These are phyloP conservation scores for Lerema accius DNA, from an alignment of 1,140 invertebrate species.

Conservation along the genomic window DNA sequence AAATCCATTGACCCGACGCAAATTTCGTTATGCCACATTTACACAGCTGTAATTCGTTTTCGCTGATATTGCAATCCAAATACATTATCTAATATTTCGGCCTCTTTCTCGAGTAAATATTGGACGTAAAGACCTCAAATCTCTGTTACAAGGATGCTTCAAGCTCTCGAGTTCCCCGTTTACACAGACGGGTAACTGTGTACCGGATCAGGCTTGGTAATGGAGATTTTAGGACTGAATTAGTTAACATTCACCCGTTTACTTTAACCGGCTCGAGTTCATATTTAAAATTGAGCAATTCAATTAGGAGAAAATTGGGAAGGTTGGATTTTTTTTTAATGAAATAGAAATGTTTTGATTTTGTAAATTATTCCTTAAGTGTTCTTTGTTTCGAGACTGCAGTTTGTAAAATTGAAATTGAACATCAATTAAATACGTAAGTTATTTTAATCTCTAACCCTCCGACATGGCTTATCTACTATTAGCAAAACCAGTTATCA, in stretches of 20 bases:
- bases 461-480: no score
- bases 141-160: slow-evolving; percentile 58
- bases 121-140: slow-evolving; percentile 60
- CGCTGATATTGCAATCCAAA: slow-evolving; percentile 60
- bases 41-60: slow-evolving; percentile 39
- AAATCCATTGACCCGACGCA: background rate
- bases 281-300: background rate
- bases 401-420: no score
- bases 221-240: slow-evolving; percentile 36
- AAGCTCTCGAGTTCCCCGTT: slow-evolving; percentile 52
- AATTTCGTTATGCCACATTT: no score
- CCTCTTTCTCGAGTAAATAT: slow-evolving; percentile 54
- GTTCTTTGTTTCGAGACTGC: no score
- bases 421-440: no score
- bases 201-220: slow-evolving; percentile 38
- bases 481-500: no score
- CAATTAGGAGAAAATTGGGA: no score
- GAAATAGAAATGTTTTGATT: no score
- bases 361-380: no score
- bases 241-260: slow-evolving; percentile 25
- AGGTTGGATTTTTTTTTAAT: no score
- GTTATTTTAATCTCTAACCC: no score
- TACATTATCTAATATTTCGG: slow-evolving; percentile 68
- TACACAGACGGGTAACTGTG: slow-evolving; percentile 57
- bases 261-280: background rate